Conservation (phyloP, 2,113 vertebrate genomes). For the Saiga tatarica region DNA sequence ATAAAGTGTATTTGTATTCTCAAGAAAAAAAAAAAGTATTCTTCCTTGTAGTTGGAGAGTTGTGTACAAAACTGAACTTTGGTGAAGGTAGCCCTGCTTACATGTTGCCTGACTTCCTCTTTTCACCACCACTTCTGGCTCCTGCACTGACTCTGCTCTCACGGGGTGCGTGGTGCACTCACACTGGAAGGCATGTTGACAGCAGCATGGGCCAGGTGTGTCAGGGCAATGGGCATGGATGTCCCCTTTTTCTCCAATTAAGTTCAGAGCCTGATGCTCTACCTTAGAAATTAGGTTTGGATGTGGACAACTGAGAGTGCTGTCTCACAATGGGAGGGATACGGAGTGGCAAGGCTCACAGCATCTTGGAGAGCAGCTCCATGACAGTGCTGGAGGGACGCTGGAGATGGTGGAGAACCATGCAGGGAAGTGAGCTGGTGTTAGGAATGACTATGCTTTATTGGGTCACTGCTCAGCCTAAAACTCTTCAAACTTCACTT, state of each 20-base stretch:
- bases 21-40: neutral
- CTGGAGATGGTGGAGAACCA: neutral
- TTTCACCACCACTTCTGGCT: neutral
- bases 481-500: neutral
- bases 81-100: neutral
- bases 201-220: neutral
- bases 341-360: neutral
- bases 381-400: rapidly evolving
- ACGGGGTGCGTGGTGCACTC: rapidly evolving
- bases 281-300: neutral
- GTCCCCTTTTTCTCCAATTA: neutral
- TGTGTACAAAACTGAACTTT: neutral
- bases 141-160: neutral
- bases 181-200: neutral
- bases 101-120: neutral
- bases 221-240: rapidly evolving
- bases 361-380: neutral
- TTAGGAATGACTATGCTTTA: neutral
- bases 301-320: neutral
- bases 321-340: rapidly evolving
- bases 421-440: neutral
- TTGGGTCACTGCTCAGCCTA: neutral
- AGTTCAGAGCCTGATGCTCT: neutral
- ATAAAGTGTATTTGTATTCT: neutral
- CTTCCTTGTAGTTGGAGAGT: neutral